Evolutionary conservation across 1,140 invertebrate species (phyloP).

Genomic region (Saccostrea glomerata): DNA sequence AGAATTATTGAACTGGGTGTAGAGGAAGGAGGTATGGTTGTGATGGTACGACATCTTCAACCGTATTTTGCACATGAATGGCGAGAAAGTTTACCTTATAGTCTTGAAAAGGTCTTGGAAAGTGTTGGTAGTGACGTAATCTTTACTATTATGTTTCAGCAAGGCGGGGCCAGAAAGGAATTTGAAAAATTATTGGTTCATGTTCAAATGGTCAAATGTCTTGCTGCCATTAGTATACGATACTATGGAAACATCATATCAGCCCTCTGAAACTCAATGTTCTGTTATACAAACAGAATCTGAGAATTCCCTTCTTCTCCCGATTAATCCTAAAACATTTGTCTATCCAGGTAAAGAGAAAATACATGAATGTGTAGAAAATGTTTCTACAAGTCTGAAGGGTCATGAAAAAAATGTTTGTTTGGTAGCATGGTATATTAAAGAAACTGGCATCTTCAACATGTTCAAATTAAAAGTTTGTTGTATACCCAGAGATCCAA

Average conservation of each 20-base stretch:
- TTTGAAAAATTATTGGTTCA: conserved; percentile 18
- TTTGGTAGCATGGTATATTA: too few relatives aligned
- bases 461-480: not conserved
- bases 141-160: conserved; percentile 38
- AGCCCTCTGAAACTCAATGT: not conserved
- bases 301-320: not conserved
- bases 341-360: too few relatives aligned
- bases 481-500: not conserved
- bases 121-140: not conserved
- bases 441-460: not conserved
- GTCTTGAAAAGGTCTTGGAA: not conserved
- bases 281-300: not conserved
- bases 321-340: not conserved
- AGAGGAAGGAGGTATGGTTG: not conserved
- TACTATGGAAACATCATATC: not conserved
- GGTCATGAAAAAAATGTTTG: too few relatives aligned
- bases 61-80: conserved; percentile 21
- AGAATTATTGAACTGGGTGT: not conserved
- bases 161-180: conserved; percentile 35
- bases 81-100: conserved; percentile 15
- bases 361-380: too few relatives aligned
- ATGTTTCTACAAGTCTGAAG: too few relatives aligned
- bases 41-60: not conserved
- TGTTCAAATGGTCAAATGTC: not conserved
- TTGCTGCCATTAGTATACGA: not conserved